Conservation (phyloP, 2,888 invertebrate species). For the Sarcophaga rosellei region DNA sequence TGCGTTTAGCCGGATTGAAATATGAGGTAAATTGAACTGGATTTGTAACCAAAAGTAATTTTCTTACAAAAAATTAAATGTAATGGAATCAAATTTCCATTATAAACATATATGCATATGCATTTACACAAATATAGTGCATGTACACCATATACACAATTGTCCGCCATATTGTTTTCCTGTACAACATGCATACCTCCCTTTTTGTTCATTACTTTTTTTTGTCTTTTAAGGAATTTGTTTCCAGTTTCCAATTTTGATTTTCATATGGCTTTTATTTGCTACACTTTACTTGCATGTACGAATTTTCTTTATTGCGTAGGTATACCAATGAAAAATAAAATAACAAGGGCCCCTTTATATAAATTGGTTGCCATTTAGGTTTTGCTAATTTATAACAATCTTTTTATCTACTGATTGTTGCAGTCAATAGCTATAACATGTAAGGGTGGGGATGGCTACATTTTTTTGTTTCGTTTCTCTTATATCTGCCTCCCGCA, state of each 20-base stretch:
- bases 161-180: slow-evolving; percentile 68
- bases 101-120: background rate
- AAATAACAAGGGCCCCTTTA: too few relatives aligned
- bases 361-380: too few relatives aligned
- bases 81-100: background rate
- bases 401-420: background rate
- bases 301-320: too few relatives aligned
- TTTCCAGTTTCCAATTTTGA: slow-evolving; percentile 47
- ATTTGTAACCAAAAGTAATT: slow-evolving; percentile 76
- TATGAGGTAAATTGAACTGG: slow-evolving; percentile 88
- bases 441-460: background rate
- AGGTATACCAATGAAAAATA: too few relatives aligned
- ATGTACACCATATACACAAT: background rate
- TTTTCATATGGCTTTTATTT: background rate
- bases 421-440: background rate
- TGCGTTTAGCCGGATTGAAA: slow-evolving; percentile 93
- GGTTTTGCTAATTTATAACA: too few relatives aligned
- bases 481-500: background rate
- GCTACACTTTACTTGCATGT: too few relatives aligned
- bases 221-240: slow-evolving; percentile 43
- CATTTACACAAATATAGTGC: slow-evolving; percentile 13
- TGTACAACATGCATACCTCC: slow-evolving; percentile 22
- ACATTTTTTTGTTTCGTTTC: background rate
- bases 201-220: slow-evolving; percentile 29
- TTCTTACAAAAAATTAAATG: slow-evolving; percentile 8